A percentile compares a stretch with the other conserved stretches of the same genome.
Conservation (phyloP, 1,140 invertebrate species). For the Dolichoris vasculosae region DNA sequence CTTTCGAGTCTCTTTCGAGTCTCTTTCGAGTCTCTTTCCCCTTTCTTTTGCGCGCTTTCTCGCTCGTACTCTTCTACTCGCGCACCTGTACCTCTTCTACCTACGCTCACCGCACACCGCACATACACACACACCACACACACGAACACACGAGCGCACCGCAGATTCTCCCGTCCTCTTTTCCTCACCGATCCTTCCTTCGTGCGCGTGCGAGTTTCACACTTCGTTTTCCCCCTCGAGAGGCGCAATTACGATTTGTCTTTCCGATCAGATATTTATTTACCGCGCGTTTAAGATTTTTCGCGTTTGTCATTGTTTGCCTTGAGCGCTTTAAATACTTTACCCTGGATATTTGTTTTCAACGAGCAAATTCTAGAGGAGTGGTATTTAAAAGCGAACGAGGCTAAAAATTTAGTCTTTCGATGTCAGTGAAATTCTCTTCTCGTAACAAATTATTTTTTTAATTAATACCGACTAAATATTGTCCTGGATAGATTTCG, state of each 20-base stretch:
- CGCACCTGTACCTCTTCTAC: constrained; percentile 33
- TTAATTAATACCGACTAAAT: neutral
- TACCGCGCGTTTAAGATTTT: neutral
- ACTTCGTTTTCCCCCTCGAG: constrained; percentile 1
- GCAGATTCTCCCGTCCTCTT: constrained; percentile 47
- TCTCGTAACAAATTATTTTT: neutral
- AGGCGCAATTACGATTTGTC: constrained; percentile 20
- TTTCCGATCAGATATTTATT: constrained; percentile 32
- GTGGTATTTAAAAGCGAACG: neutral
- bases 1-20: too few species aligned
- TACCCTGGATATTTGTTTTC: neutral
- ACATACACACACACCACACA: neutral
- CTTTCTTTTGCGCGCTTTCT: neutral
- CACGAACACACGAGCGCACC: neutral
- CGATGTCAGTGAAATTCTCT: neutral
- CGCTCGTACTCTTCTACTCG: too few species aligned
- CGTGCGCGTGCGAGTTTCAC: constrained; percentile 45
- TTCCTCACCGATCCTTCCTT: constrained; percentile 1
- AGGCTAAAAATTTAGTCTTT: neutral
- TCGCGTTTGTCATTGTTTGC: neutral
- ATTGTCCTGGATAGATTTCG: neutral
- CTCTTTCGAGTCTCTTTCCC: constrained; percentile 15
- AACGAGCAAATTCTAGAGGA: too few species aligned
- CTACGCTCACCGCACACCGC: constrained; percentile 18
- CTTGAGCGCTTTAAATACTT: neutral